Base-by-base conservation (phyloP, 2,797 vertebrate species). In the Gallirallus australis region DNA sequence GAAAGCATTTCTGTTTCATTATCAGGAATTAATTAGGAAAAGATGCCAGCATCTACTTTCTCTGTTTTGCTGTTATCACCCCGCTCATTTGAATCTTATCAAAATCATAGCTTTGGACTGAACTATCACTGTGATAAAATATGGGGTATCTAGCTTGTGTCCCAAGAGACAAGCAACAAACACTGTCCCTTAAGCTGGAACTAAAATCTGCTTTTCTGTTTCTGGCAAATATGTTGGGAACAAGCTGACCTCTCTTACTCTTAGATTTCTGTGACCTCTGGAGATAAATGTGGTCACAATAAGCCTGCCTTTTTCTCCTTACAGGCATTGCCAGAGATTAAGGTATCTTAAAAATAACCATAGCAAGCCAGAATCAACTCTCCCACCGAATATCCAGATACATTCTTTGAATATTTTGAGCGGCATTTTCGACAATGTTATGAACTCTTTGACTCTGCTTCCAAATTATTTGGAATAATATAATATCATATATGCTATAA, bases 321-420 rank as follows among this genome's bases (percentile, higher is more conserved):
- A 50, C 7, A 5, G 48, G 91, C 93, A 93, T 52, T 45, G 35
- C 81, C 81, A 89, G 90, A 91, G 94, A 95, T 93, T 92, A 97
- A 98, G 97, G 97, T 97, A 92, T 96, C 95, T 97, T 96, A 92
- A 97, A 98, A 97, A 97, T 95, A 96, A 89, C 88, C 14, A 31
- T 42, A 64, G 35, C 53, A 60, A 85, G 86, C 86, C 87, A 97
- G 94, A 89, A 93, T 81, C 80, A 85, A 61, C 84, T 88, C 94
- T 97, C 96, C 13, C 18, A 78, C 90, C 17, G 4, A 96, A 92
- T 25, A 18, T 79, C 64, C 35, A 82, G 94, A 95, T 35, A 42
- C 82, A 82, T 98, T 97, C 91, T 86, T 91, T 48, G 64, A 83
- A 96, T 96, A 96, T 86, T 93, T 89, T 59, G 24, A 91, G 64